A percentile compares a stretch with the other conserved stretches of the same genome.
phyloP scores from a whole-genome alignment of 1,140 invertebrate genomes.

The Drosophila parabipectinata region DNA sequence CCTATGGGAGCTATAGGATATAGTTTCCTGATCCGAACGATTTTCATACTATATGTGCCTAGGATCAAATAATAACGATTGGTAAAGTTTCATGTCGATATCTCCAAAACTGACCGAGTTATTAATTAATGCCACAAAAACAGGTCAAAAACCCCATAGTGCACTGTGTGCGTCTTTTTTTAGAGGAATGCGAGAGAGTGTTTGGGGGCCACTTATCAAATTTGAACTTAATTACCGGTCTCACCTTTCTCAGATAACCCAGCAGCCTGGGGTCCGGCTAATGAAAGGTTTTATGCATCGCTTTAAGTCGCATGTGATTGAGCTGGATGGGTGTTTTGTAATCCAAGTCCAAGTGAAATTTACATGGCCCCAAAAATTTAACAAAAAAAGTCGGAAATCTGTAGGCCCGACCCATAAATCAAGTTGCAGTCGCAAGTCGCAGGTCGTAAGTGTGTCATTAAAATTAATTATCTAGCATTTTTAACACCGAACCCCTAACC shows the following conservation, averaged over 20 bases:
- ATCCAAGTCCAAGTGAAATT: constrained; percentile 51
- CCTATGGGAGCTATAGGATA: no score
- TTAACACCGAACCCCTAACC: constrained; percentile 50
- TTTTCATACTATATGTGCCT: no score
- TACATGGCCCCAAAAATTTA: constrained; percentile 34
- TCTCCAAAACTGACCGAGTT: no score
- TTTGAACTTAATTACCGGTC: constrained; percentile 71
- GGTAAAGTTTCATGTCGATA: no score
- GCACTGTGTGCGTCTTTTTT: not conserved
- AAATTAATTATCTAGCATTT: constrained; percentile 78
- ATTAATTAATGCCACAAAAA: no score
- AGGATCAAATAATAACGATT: no score
- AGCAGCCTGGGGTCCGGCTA: constrained; percentile 42
- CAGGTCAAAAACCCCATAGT: no score
- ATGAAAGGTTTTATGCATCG: constrained; percentile 76
- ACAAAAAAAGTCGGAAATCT: constrained; percentile 22
- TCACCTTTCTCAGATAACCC: constrained; percentile 59
- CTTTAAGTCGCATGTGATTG: constrained; percentile 59
- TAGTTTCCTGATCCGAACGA: no score
- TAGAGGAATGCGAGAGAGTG: constrained; percentile 23
- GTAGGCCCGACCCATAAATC: constrained; percentile 55
- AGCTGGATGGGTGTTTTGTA: constrained; percentile 62
- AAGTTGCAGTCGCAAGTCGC: constrained; percentile 58
- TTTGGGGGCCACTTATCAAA: constrained; percentile 69
- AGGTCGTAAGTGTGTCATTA: constrained; percentile 71